These are phyloP conservation scores for Megaceryle torquata DNA, from an alignment of 2,113 vertebrate genomes.

Conservation along the genomic window DNA sequence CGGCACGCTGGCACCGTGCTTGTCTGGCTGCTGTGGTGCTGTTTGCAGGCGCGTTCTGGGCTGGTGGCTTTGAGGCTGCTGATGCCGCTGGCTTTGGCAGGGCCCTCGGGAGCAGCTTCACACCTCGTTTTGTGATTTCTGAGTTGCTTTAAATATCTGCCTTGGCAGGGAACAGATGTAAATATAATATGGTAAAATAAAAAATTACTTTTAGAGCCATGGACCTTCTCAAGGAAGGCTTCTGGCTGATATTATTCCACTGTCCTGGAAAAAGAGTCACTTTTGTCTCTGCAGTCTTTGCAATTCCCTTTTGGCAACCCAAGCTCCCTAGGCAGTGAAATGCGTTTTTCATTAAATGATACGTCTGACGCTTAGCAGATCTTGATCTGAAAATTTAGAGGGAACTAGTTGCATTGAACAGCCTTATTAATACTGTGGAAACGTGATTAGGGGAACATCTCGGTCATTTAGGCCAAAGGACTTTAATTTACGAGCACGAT, in stretches of 20 bases:
- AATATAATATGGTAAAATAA: background rate
- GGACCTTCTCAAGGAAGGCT: background rate
- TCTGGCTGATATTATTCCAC: background rate
- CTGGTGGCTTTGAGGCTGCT: background rate
- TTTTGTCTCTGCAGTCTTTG: background rate
- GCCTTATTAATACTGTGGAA: conserved; percentile 69
- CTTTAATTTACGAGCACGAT: conserved; percentile 41
- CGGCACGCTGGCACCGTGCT: background rate
- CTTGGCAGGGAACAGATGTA: background rate
- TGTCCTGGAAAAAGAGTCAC: background rate
- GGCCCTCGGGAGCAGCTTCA: background rate
- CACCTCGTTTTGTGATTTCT: background rate
- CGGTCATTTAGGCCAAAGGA: background rate
- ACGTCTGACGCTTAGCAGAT: conserved; percentile 74
- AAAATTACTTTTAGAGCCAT: background rate
- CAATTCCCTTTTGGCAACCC: background rate
- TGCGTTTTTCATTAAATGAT: conserved; percentile 67
- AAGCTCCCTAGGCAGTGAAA: conserved; percentile 33
- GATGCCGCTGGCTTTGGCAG: background rate
- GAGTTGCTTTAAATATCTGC: background rate
- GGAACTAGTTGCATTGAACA: conserved; percentile 53
- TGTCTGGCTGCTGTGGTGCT: background rate
- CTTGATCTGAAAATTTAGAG: conserved; percentile 72
- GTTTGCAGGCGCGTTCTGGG: fast-evolving
- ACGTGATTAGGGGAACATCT: conserved; percentile 50